Conservation (phyloP, 2,113 vertebrate species). For the Nettapus auritus region DNA sequence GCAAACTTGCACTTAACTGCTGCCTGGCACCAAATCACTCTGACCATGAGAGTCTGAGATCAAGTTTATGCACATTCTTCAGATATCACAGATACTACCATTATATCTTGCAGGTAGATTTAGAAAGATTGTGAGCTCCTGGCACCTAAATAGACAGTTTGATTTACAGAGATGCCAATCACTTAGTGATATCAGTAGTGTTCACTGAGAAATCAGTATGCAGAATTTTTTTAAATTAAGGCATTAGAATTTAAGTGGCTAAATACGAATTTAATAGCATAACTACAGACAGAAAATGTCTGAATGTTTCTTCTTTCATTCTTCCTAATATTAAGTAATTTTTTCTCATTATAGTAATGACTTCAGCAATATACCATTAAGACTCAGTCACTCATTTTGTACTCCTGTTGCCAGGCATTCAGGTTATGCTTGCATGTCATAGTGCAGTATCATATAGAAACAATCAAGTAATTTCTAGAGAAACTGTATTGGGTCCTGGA, state of each 20-base stretch:
- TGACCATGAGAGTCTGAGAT: background rate
- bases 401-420: background rate
- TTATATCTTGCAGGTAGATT: background rate
- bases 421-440: background rate
- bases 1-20: background rate
- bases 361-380: background rate
- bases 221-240: background rate
- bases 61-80: background rate
- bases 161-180: background rate
- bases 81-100: background rate
- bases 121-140: fast-evolving
- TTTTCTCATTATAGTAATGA: background rate
- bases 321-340: background rate
- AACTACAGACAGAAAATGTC: background rate
- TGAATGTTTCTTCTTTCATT: background rate
- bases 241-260: background rate
- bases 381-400: background rate
- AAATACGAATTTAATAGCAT: background rate
- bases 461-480: background rate
- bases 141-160: background rate
- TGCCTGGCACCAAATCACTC: background rate
- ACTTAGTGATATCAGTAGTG: background rate
- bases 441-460: background rate
- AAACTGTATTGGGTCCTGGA: background rate
- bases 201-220: background rate